phyloP scores from a whole-genome alignment of 2,888 invertebrate species.

The Papilio demoleus region DNA sequence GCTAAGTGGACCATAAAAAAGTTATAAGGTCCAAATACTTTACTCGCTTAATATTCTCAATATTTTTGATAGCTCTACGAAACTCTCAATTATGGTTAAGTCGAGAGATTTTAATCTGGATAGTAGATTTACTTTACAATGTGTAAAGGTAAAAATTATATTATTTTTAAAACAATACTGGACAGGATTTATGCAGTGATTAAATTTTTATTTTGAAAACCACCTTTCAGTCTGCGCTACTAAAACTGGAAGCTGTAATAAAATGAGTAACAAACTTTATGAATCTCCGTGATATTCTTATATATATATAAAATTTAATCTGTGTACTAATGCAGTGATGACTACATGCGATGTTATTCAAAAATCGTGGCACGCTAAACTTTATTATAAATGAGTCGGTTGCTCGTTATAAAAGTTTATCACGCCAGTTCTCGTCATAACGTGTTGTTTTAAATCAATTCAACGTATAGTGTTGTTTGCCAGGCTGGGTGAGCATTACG shows the following conservation, averaged over 20 bases:
- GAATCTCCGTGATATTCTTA: neutral
- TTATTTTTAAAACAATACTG: neutral
- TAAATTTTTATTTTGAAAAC: neutral
- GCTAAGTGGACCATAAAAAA: constrained; percentile 34
- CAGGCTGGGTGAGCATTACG: constrained; percentile 44
- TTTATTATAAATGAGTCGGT: neutral
- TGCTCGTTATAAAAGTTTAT: constrained; percentile 15
- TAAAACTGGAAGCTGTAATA: neutral
- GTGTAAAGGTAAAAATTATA: too few relatives aligned
- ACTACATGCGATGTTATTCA: constrained; percentile 5
- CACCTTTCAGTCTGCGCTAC: neutral
- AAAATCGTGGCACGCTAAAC: neutral
- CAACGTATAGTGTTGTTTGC: constrained; percentile 34
- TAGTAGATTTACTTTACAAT: neutral
- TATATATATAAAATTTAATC: constrained; percentile 2
- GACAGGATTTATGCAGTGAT: neutral
- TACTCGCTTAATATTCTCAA: neutral
- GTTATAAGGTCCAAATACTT: neutral
- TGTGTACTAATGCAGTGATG: constrained; percentile 1
- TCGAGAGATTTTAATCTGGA: neutral
- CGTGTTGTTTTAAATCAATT: constrained; percentile 38
- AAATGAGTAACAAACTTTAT: constrained; percentile 2
- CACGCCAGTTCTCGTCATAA: constrained; percentile 7
- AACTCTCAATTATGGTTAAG: neutral
- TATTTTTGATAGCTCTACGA: neutral